phyloP scores from a whole-genome alignment of 2,797 vertebrate species.

The Falco columbarius region DNA sequence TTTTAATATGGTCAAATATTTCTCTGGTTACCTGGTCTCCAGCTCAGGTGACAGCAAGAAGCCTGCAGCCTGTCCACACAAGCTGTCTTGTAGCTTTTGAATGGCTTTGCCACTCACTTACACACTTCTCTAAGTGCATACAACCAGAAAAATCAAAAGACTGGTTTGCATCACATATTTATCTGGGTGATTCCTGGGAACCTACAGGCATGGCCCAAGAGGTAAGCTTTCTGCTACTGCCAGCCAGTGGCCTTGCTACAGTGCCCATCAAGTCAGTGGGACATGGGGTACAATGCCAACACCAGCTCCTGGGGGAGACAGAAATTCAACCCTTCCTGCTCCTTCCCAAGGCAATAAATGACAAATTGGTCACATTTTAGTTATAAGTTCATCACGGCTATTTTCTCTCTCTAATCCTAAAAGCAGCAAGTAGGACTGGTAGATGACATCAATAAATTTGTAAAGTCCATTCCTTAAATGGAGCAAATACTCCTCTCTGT shows the following conservation, averaged over 20 bases:
- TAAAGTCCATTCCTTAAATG: background rate
- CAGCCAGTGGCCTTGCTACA: background rate
- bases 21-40: background rate
- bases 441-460: background rate
- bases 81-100: background rate
- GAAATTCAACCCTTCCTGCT: background rate
- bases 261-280: rapidly evolving
- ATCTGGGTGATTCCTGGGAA: background rate
- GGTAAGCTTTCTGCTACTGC: background rate
- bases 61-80: background rate
- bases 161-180: background rate
- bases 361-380: background rate
- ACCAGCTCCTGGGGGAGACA: background rate
- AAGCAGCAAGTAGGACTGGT: background rate
- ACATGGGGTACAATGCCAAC: background rate
- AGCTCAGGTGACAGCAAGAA: background rate
- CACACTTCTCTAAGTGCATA: background rate
- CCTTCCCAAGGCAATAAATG: background rate
- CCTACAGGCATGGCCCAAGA: background rate
- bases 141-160: background rate
- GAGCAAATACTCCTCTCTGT: background rate
- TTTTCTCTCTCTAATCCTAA: background rate
- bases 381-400: background rate
- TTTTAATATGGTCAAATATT: background rate
- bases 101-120: background rate